Conservation (phyloP, 2,113 vertebrate species). For the Microcebus griseorufus region DNA sequence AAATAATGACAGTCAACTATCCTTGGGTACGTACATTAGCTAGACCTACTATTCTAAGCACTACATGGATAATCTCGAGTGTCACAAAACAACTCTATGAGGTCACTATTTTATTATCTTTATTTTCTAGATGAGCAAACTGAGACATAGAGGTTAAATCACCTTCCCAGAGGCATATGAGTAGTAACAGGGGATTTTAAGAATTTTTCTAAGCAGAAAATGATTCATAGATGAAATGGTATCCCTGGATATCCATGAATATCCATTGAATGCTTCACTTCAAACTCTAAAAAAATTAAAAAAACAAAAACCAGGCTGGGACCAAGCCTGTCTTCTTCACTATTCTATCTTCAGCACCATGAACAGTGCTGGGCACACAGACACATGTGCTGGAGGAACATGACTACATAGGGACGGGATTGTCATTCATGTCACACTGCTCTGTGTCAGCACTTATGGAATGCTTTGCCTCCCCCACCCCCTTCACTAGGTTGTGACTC, state of each 20-base stretch:
- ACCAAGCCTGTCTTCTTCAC: background rate
- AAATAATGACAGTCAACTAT: background rate
- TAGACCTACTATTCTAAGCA: background rate
- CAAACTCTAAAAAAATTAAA: background rate
- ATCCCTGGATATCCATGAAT: background rate
- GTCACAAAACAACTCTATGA: background rate
- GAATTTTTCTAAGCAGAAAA: slow-evolving; percentile 56
- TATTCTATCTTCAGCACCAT: background rate
- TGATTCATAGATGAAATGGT: background rate
- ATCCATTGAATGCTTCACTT: background rate
- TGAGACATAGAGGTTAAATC: background rate
- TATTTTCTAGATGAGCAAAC: background rate
- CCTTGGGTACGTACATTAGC: background rate
- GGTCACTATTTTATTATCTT: background rate
- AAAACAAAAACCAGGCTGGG: background rate
- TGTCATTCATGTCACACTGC: background rate
- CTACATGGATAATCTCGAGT: background rate
- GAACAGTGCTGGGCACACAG: background rate
- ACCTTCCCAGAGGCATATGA: background rate
- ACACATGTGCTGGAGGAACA: background rate
- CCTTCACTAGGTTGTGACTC: background rate
- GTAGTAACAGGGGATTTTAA: background rate
- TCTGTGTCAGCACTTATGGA: background rate
- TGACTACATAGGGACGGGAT: background rate
- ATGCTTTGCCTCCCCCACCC: background rate